Evolutionary conservation across 1,140 invertebrate genomes (phyloP).

Genomic region (Globodera rostochiensis): DNA sequence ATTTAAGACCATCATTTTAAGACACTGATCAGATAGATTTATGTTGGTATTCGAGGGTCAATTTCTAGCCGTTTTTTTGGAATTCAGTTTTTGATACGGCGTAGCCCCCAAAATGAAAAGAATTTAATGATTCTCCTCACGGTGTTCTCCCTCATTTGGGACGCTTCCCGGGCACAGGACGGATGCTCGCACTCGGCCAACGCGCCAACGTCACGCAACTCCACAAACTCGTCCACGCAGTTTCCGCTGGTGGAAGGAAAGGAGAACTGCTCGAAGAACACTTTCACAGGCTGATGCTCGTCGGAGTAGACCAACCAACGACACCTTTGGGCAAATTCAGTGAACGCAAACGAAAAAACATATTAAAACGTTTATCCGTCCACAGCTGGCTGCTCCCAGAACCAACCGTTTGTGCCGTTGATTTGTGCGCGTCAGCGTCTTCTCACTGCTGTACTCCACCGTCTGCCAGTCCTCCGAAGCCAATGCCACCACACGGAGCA

Average conservation of each 20-base stretch:
- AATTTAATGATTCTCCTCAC: too few species aligned
- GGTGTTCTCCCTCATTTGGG: conserved; percentile 21
- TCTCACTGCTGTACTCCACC: conserved; percentile 46
- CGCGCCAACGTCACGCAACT: conserved; percentile 59
- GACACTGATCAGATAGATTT: too few species aligned
- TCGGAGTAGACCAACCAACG: conserved; percentile 51
- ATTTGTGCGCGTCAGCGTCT: conserved; percentile 50
- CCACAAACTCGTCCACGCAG: conserved; percentile 58
- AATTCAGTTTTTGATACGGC: too few species aligned
- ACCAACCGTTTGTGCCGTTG: conserved; percentile 48
- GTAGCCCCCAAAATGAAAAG: too few species aligned
- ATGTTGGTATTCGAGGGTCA: too few species aligned
- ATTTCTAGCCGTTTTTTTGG: too few species aligned
- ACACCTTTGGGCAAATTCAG: conserved; percentile 19
- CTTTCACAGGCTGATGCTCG: conserved; percentile 48
- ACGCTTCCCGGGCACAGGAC: conserved; percentile 47
- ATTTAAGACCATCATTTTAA: too few species aligned
- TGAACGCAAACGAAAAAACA: not conserved
- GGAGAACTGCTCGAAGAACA: conserved; percentile 57
- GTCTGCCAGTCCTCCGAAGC: conserved; percentile 21
- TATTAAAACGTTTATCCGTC: not conserved
- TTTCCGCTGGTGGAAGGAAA: conserved; percentile 50
- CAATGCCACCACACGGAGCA: conserved; percentile 48
- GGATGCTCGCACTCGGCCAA: conserved; percentile 58
- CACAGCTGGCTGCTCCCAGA: not conserved